Conservation (phyloP, 2,797 vertebrate species). For the Silurus aristotelis region DNA sequence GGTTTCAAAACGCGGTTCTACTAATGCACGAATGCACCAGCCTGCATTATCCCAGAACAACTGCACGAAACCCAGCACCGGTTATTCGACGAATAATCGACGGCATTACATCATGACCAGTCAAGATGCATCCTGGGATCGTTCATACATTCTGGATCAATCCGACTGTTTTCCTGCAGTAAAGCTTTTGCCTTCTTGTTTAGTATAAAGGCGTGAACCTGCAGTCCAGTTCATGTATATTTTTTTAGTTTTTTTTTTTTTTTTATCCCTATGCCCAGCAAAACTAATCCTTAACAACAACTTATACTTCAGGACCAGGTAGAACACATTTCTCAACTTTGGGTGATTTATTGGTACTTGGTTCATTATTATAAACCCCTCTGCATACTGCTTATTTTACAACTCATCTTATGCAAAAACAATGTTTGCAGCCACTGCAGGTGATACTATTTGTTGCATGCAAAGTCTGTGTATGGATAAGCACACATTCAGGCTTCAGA, state of each 20-base stretch:
- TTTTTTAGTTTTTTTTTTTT: neutral
- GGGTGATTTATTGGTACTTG: neutral
- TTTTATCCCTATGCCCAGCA: neutral
- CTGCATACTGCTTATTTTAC: neutral
- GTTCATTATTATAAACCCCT: neutral
- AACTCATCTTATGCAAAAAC: neutral
- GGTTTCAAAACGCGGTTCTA: neutral
- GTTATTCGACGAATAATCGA: slow-evolving; percentile 23
- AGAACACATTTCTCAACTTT: slow-evolving; percentile 18
- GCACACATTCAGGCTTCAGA: slow-evolving; percentile 17
- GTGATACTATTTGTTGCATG: slow-evolving; percentile 34
- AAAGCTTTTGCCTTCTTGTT: slow-evolving; percentile 11
- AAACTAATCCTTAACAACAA: slow-evolving; percentile 13
- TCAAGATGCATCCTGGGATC: slow-evolving; percentile 13
- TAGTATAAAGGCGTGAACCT: slow-evolving; percentile 23
- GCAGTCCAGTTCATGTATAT: slow-evolving; percentile 17
- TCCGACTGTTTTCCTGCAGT: slow-evolving; percentile 11
- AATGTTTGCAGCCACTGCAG: slow-evolving; percentile 22
- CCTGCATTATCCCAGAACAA: neutral
- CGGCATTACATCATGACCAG: slow-evolving; percentile 30
- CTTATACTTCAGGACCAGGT: slow-evolving; percentile 8
- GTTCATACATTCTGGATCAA: neutral
- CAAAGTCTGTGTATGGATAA: slow-evolving; percentile 1
- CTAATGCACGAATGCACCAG: slow-evolving; percentile 20
- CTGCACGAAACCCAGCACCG: neutral